A percentile compares a stretch with the other conserved stretches of the same genome.
Evolutionary conservation across 1,140 invertebrate genomes (phyloP).

Genomic region (Amyelois transitella): DNA sequence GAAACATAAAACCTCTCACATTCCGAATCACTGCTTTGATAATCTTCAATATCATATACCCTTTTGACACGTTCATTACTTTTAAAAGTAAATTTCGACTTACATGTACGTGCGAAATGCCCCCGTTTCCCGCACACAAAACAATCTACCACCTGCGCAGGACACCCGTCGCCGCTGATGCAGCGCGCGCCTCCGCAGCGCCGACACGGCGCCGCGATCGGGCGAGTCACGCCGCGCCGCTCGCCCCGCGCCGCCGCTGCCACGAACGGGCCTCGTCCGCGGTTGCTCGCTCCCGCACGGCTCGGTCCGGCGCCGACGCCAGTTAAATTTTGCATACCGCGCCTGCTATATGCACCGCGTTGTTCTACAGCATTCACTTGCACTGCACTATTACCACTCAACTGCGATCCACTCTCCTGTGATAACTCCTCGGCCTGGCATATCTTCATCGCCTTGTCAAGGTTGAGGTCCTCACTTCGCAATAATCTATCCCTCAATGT

Average conservation of each 20-base stretch:
- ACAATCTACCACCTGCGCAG: neutral
- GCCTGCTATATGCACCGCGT: too few relatives aligned
- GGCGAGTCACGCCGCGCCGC: neutral
- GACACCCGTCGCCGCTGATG: neutral
- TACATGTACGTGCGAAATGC: constrained; percentile 10
- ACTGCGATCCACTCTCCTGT: neutral
- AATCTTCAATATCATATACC: constrained; percentile 5
- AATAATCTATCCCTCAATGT: constrained; percentile 15
- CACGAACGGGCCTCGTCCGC: neutral
- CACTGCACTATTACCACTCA: too few relatives aligned
- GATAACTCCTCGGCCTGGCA: constrained; percentile 22
- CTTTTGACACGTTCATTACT: neutral
- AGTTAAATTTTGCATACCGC: too few relatives aligned
- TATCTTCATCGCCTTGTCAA: constrained; percentile 20
- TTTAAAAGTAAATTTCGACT: neutral
- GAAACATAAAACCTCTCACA: constrained; percentile 1
- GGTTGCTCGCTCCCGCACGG: too few relatives aligned
- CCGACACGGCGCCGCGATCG: neutral
- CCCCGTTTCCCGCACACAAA: constrained; percentile 2
- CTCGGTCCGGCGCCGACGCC: too few relatives aligned
- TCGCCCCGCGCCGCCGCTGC: neutral
- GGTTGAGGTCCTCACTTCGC: constrained; percentile 12
- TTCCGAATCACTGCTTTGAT: neutral
- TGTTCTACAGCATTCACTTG: too few relatives aligned
- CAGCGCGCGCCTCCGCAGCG: neutral